These are phyloP conservation scores for Eilema depressum DNA, from an alignment of 2,888 invertebrate genomes.

Conservation along the genomic window DNA sequence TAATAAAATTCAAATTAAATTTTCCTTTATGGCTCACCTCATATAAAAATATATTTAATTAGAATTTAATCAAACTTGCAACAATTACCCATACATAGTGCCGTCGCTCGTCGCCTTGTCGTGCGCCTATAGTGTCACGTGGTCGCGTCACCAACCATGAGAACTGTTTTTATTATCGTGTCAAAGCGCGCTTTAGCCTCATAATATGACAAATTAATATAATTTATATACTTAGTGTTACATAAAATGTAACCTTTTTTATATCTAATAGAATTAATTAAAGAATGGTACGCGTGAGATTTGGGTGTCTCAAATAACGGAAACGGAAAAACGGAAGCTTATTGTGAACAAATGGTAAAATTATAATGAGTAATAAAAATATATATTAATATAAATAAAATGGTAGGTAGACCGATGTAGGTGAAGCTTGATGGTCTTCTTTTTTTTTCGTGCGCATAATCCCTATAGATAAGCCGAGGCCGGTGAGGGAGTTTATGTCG, in stretches of 20 bases:
- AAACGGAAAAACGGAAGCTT: slow-evolving; percentile 2
- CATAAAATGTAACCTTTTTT: slow-evolving; percentile 8
- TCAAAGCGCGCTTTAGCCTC: slow-evolving; percentile 21
- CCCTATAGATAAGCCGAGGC: too few species aligned
- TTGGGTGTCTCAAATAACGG: slow-evolving; percentile 10
- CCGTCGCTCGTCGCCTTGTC: slow-evolving; percentile 32
- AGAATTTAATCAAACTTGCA: slow-evolving; percentile 46
- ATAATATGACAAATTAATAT: slow-evolving; percentile 17
- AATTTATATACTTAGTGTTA: slow-evolving; percentile 7
- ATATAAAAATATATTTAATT: not conserved
- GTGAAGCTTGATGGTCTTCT: not conserved
- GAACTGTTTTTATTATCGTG: slow-evolving; percentile 36
- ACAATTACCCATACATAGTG: slow-evolving; percentile 44
- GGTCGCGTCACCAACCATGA: slow-evolving; percentile 39
- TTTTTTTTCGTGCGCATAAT: too few species aligned
- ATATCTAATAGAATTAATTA: slow-evolving; percentile 10
- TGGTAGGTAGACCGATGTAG: not conserved
- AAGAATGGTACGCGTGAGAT: slow-evolving; percentile 14
- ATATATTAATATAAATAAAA: not conserved
- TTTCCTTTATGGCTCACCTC: too few species aligned
- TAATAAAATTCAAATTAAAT: too few species aligned
- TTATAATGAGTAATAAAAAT: slow-evolving; percentile 11
- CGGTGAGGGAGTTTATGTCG: too few species aligned
- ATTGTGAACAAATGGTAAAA: not conserved
- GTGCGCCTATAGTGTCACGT: slow-evolving; percentile 8